These are phyloP conservation scores for Colius striatus DNA, from an alignment of 2,113 vertebrate genomes.

Conservation along the genomic window DNA sequence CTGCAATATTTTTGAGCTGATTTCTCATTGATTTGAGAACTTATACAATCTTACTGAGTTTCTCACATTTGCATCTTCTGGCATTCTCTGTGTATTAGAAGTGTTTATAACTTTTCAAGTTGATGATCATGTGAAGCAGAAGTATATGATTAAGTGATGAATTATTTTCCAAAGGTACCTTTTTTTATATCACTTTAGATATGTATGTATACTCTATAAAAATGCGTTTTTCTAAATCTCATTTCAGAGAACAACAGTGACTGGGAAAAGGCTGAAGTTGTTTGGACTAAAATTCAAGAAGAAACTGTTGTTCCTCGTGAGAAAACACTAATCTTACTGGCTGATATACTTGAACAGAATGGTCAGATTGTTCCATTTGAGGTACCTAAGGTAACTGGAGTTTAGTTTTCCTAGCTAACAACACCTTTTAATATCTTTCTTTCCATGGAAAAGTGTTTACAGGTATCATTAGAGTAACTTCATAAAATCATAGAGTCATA, in stretches of 20 bases:
- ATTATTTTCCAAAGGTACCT: neutral
- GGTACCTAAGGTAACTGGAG: conserved; percentile 84
- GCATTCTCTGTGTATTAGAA: neutral
- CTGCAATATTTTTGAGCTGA: too few species aligned
- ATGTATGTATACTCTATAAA: neutral
- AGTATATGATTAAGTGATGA: neutral
- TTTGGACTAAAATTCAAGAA: conserved; percentile 96
- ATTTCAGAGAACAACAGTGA: conserved; percentile 81
- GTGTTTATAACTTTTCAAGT: neutral
- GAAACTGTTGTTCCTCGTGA: conserved; percentile 90
- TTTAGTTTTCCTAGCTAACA: neutral
- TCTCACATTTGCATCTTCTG: neutral
- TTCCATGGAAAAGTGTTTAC: neutral
- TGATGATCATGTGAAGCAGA: neutral
- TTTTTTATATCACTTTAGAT: neutral
- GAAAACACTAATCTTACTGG: conserved; percentile 84
- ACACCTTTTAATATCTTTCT: neutral
- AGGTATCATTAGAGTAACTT: neutral
- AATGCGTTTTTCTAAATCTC: neutral
- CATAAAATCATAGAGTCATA: too few species aligned
- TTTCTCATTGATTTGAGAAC: neutral
- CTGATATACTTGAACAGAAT: conserved; percentile 82
- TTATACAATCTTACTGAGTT: neutral
- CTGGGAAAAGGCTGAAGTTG: conserved; percentile 84
- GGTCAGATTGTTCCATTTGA: conserved; percentile 89